These are phyloP conservation scores for Salvelinus fontinalis DNA, from an alignment of 2,113 vertebrate genomes.

Conservation along the genomic window DNA sequence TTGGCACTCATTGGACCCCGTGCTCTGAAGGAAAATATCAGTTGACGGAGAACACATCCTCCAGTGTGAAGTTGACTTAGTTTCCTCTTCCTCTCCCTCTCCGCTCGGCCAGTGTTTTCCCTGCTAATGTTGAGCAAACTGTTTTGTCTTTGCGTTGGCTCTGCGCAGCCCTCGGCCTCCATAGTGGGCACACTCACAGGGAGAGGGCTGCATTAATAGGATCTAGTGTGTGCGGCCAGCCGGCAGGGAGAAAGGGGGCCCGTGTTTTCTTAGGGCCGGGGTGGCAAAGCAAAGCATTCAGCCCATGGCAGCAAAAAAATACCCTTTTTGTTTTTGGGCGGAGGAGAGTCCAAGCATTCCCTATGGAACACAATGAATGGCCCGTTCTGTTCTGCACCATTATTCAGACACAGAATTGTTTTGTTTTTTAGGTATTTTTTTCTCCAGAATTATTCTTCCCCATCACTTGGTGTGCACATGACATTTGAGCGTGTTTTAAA, in stretches of 20 bases:
- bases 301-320: constrained; percentile 87
- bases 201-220: constrained; percentile 87
- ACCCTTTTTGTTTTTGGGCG: constrained; percentile 89
- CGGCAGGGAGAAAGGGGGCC: constrained; percentile 87
- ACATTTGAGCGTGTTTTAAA: constrained; percentile 87
- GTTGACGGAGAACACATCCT: constrained; percentile 70
- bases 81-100: constrained; percentile 57
- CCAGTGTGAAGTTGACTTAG: constrained; percentile 69
- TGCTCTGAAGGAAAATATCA: constrained; percentile 62
- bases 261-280: constrained; percentile 97
- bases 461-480: constrained; percentile 88
- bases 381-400: constrained; percentile 83
- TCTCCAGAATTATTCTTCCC: constrained; percentile 84
- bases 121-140: constrained; percentile 93
- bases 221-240: constrained; percentile 89
- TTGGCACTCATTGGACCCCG: constrained; percentile 57
- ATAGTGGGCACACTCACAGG: constrained; percentile 77
- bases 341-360: constrained; percentile 88
- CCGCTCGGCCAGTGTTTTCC: constrained; percentile 70
- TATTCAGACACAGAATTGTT: constrained; percentile 85
- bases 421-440: constrained; percentile 40
- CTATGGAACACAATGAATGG: constrained; percentile 93
- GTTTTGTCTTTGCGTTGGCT: constrained; percentile 97
- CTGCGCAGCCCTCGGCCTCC: constrained; percentile 83
- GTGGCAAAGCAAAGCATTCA: constrained; percentile 99